phyloP scores from a whole-genome alignment of 1,140 invertebrate genomes.

The Globodera rostochiensis region DNA sequence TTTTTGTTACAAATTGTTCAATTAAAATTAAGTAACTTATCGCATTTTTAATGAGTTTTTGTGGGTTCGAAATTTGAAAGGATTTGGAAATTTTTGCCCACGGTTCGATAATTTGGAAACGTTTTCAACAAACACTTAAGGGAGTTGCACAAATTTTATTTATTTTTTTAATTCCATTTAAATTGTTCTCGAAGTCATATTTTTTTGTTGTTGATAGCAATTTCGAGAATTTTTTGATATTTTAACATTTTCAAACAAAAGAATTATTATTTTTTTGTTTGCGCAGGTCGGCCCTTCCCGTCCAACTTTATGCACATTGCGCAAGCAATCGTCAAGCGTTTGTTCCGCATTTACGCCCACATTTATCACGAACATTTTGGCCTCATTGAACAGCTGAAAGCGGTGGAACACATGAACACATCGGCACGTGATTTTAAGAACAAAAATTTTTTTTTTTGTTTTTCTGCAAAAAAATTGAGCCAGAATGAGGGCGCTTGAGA shows the following conservation, averaged over 20 bases:
- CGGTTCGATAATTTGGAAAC: no score
- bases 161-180: not conserved
- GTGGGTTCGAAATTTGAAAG: no score
- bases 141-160: not conserved
- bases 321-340: constrained; percentile 93
- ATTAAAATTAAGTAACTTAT: no score
- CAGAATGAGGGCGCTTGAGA: no score
- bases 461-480: not conserved
- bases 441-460: not conserved
- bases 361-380: constrained; percentile 99
- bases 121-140: not conserved
- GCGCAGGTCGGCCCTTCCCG: constrained; percentile 58
- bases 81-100: no score
- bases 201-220: no score
- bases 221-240: no score
- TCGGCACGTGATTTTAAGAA: not conserved
- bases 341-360: constrained; percentile 98
- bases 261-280: not conserved
- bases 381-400: constrained; percentile 93
- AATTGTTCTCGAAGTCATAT: no score
- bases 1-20: no score
- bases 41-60: no score
- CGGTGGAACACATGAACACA: constrained; percentile 98
- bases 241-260: no score
- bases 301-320: constrained; percentile 83